Base-by-base conservation (phyloP, 2,797 vertebrate genomes). In the Galaxias olidus region DNA sequence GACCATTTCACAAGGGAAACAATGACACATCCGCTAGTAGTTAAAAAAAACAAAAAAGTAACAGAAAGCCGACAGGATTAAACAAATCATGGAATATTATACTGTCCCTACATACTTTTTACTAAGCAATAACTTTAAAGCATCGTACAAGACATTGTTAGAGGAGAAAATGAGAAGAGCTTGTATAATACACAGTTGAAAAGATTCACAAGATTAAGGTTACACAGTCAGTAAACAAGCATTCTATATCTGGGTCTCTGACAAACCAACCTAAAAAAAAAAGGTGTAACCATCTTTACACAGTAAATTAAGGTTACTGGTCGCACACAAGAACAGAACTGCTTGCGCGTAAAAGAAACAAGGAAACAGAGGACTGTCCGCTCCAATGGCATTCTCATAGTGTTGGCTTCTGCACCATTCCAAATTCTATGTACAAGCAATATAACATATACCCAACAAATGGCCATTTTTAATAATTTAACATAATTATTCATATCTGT, bases 231-330 rank as follows among this genome's bases (percentile, higher is more conserved):
- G 94, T 93, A 95, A 95, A 97, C 93, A 96, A 97, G 96, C 96
- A 95, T 94, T 95, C 90, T 94, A 95, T 94, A 95, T 95, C 94
- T 93, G 88, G 84, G 93, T 95, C 92, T 96, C 92, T 93, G 94
- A 97, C 92, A 95, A 96, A 96, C 91, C 94, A 96, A 95, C 94
- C 94, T 95, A 96, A 96, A 90, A 80, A 90, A 96, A 96, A 90
- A 80, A 90, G 96, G 96, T 94, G 97, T 99, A 99, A 99, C 97
- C 97, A 98, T 98, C 95, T 99, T 99, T 99, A 99, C 97, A 99
- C 96, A 98, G 97, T 99, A 99, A 99, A 99, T 98, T 98, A 98
- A 97, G 97, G 97, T 98, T 99, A 99, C 97, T 95, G 94, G 95
- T 98, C 93, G 94, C 95, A 98, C 96, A 96, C 96, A 98, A 97